phyloP scores from a whole-genome alignment of 1,140 invertebrate genomes.

The Zaprionus davidi region DNA sequence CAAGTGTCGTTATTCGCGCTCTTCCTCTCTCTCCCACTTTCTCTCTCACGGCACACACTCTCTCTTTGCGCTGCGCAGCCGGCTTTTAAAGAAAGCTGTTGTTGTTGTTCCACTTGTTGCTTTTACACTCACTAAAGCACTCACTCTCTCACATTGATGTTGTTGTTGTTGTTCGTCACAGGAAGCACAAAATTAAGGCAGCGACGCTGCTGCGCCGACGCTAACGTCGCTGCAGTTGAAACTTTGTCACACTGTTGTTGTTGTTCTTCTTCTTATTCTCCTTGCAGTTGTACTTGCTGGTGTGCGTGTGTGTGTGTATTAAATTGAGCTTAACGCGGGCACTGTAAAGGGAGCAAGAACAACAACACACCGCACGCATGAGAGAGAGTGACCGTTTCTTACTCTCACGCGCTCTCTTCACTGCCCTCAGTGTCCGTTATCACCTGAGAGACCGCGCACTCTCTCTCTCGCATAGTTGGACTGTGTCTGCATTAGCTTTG shows the following conservation, averaged over 20 bases:
- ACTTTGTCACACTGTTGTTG: conserved; percentile 56
- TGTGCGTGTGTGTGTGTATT: conserved; percentile 33
- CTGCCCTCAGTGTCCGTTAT: conserved; percentile 36
- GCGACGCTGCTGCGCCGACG: conserved; percentile 39
- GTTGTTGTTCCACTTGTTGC: conserved; percentile 68
- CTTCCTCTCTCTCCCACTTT: conserved; percentile 1
- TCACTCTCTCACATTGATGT: conserved; percentile 8
- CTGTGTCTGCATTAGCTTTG: conserved; percentile 48
- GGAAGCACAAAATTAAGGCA: conserved; percentile 77
- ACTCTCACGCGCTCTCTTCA: conserved; percentile 31
- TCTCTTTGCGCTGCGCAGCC: conserved; percentile 48
- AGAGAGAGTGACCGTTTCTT: conserved; percentile 2
- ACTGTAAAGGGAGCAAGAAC: conserved; percentile 33
- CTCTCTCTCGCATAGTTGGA: conserved; percentile 61
- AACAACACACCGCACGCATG: conserved; percentile 10
- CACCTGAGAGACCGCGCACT: conserved; percentile 33
- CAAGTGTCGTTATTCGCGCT: neutral
- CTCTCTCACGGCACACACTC: conserved; percentile 12
- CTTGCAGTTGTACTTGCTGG: conserved; percentile 25
- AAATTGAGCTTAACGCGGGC: conserved; percentile 37
- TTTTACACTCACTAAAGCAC: conserved; percentile 41
- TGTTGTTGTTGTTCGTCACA: conserved; percentile 53
- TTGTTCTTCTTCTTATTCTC: conserved; percentile 42
- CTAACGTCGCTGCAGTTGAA: conserved; percentile 64
- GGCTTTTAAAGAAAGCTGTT: conserved; percentile 71